Evolutionary conservation across 2,888 invertebrate genomes (phyloP).

Genomic region (Folsomia manolachei): DNA sequence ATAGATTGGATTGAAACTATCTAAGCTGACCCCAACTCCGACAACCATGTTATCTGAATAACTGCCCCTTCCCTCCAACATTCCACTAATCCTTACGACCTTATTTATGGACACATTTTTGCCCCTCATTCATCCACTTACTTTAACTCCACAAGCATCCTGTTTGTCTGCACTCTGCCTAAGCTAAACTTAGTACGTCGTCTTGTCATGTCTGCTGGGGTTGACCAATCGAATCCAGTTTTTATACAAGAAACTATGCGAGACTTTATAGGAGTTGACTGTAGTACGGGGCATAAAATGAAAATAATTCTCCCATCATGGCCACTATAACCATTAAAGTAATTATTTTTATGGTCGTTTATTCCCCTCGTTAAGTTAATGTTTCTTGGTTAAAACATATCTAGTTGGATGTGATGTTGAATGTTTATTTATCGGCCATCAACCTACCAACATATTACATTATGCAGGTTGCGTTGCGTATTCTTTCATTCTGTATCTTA

Average conservation of each 20-base stretch:
- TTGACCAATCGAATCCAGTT: not conserved
- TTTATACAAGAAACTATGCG: not conserved
- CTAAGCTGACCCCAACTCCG: conserved; percentile 1
- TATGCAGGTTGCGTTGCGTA: too few relatives aligned
- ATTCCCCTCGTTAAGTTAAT: not conserved
- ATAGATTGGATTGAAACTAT: too few relatives aligned
- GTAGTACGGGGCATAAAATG: not conserved
- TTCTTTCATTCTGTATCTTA: too few relatives aligned
- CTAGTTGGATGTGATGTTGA: too few relatives aligned
- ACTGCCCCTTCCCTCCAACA: too few relatives aligned
- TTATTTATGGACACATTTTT: conserved; percentile 4
- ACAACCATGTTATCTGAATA: too few relatives aligned
- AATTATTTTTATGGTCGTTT: not conserved
- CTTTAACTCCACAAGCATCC: too few relatives aligned
- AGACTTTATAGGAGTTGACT: not conserved
- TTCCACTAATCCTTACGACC: conserved; percentile 2
- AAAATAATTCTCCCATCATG: not conserved
- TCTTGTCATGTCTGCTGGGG: not conserved
- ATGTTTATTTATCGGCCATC: conserved; percentile 4
- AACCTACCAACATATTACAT: too few relatives aligned
- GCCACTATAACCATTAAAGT: conserved; percentile 3
- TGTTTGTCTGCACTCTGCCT: too few relatives aligned
- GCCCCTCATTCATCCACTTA: too few relatives aligned
- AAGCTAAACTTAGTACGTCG: not conserved
- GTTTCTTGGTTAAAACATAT: too few relatives aligned